Conservation (phyloP, 2,797 vertebrate species). For the Enteromius fasciolatus region DNA sequence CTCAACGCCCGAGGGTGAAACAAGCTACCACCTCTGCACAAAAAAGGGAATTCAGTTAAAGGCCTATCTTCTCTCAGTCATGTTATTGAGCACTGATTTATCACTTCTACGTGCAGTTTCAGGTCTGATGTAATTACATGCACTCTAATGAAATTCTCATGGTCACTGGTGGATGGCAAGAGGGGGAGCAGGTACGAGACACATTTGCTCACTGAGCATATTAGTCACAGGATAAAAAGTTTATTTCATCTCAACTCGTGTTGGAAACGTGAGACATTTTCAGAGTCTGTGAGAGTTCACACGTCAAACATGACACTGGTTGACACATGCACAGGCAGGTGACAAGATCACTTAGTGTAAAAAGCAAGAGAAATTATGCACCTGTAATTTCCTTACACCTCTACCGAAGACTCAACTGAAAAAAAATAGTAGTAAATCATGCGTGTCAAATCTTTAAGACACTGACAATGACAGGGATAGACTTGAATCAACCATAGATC, state of each 20-base stretch:
- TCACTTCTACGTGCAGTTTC: conserved; percentile 17
- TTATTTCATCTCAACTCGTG: neutral
- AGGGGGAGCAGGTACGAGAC: conserved; percentile 25
- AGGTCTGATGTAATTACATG: conserved; percentile 51
- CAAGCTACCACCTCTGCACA: neutral
- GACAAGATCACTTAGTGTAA: conserved; percentile 11
- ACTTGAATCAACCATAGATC: neutral
- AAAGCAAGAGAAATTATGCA: conserved; percentile 23
- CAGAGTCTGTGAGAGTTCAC: neutral
- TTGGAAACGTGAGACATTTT: neutral
- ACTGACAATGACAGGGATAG: neutral
- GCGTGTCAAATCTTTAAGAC: conserved; percentile 18
- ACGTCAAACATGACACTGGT: conserved; percentile 1
- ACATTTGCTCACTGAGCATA: conserved; percentile 1
- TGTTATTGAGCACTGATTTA: conserved; percentile 20
- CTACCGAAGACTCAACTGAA: neutral
- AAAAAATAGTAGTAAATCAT: neutral
- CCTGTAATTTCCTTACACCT: neutral
- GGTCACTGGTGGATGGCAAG: neutral
- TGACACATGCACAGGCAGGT: conserved; percentile 1
- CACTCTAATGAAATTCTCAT: conserved; percentile 31
- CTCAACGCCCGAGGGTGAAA: conserved; percentile 3
- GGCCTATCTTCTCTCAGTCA: neutral
- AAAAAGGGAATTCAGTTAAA: neutral
- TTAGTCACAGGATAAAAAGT: neutral